Evolutionary conservation across 2,888 invertebrate genomes (phyloP), one percentile per base, ranked within the genome.

Genomic region (Tiphia femorata): DNA sequence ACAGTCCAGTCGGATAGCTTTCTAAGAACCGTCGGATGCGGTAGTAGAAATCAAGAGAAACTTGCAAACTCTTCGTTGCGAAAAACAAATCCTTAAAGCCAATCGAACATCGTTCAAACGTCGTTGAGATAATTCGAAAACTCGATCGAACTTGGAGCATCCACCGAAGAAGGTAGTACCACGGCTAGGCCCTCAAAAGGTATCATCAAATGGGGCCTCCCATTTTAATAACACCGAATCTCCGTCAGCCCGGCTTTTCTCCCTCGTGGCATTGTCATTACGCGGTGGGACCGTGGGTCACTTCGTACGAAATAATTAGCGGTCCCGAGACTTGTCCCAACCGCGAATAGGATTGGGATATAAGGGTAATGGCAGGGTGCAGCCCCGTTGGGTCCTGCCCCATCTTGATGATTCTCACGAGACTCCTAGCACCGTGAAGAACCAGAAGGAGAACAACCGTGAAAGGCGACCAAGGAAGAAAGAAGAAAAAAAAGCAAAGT

Each of bases 301-400:
- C 72, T 75, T 75, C 67, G 66, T 55, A 50, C 46, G 64, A 64
- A 67, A 77, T 77, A 73, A 77, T 77, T 77, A 77, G 68, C 70
- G 67, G 64, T 65, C 68, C 60, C 60, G 49, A 10, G 58, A 58
- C 64, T 54, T 66, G 57, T 71, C 71, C 58, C 62, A 41, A 43
- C n/a, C 49, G 41, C 43, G 53, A 42, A 20, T 30, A 25, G 33
- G 33, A 33, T 5, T 7, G 52, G 63, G 61, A 63, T 64, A 66
- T 74, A 74, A 68, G 67, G 64, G 55, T 76, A 76, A 76, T 76
- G 62, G 66, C 64, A 73, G 76, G 69, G 67, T 66, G 67, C n/a
- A n/a, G n/a, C n/a, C n/a, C n/a, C n/a, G n/a, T n/a, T n/a, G n/a
- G n/a, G n/a, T n/a, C n/a, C n/a, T n/a, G n/a, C n/a, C 64, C 57